Percentiles rank a stretch among this genome's conserved stretches.
phyloP scores from a whole-genome alignment of 2,888 invertebrate species.

The Lepidocyrtinus sp. region DNA sequence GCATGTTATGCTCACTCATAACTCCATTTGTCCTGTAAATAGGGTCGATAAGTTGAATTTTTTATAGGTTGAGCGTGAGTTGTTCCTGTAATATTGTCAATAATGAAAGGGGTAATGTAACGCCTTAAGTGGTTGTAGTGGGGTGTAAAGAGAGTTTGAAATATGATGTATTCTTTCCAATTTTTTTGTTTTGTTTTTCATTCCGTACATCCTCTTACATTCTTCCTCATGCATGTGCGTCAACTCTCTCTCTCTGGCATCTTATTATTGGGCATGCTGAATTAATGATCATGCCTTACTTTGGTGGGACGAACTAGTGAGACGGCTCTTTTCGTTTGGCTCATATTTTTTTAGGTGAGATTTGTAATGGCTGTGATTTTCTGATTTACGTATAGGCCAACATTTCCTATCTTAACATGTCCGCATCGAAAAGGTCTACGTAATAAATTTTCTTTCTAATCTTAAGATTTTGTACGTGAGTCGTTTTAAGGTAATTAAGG shows the following conservation, averaged over 20 bases:
- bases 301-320: too few species aligned
- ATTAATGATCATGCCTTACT: slow-evolving; percentile 58
- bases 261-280: slow-evolving; percentile 30
- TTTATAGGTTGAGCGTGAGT: slow-evolving; percentile 60
- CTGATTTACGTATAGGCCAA: too few species aligned
- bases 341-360: too few species aligned
- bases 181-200: slow-evolving; percentile 25
- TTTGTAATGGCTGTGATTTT: too few species aligned
- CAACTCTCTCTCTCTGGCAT: slow-evolving; percentile 1
- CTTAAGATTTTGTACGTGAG: too few species aligned
- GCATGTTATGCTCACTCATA: slow-evolving; percentile 38
- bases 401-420: too few species aligned
- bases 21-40: slow-evolving; percentile 47
- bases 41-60: slow-evolving; percentile 54
- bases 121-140: slow-evolving; percentile 64
- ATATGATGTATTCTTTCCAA: slow-evolving; percentile 53
- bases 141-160: slow-evolving; percentile 58
- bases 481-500: too few species aligned
- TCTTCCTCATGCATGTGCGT: neutral
- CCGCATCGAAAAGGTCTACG: too few species aligned
- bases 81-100: slow-evolving; percentile 59
- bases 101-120: slow-evolving; percentile 64
- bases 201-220: slow-evolving; percentile 15
- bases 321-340: too few species aligned
- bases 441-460: too few species aligned